Percentiles rank a stretch among this genome's conserved stretches.
phyloP scores from a whole-genome alignment of 2,113 vertebrate species.

The Halichoerus grypus region DNA sequence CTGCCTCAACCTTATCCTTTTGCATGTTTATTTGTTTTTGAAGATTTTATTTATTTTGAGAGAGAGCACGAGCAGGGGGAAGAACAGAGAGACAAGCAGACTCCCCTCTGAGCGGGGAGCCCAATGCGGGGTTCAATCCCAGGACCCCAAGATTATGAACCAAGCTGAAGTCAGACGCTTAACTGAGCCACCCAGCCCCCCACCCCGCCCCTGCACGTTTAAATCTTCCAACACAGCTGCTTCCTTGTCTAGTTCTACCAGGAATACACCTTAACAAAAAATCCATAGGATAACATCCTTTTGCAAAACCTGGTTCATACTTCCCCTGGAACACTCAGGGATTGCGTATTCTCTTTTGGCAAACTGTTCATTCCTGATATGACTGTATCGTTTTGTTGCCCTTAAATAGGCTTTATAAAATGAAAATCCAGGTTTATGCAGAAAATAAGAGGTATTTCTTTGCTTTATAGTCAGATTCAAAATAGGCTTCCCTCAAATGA shows the following conservation, averaged over 20 bases:
- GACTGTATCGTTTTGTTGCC: background rate
- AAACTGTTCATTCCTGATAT: conserved; percentile 20
- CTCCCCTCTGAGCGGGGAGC: background rate
- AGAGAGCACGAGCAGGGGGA: background rate
- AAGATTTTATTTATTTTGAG: too few relatives aligned
- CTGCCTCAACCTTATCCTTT: background rate
- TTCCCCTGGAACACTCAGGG: background rate
- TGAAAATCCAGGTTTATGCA: conserved; percentile 25
- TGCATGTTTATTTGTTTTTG: background rate
- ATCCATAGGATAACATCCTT: background rate
- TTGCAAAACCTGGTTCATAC: background rate
- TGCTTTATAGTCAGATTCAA: conserved; percentile 49
- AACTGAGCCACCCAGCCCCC: background rate
- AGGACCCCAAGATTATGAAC: background rate
- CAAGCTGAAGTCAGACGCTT: background rate
- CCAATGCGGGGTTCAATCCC: background rate
- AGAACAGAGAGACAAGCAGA: background rate
- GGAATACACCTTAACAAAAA: background rate
- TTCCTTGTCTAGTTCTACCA: background rate
- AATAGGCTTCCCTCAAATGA: conserved; percentile 31
- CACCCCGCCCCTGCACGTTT: background rate
- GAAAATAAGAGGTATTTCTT: background rate
- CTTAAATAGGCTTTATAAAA: conserved; percentile 48
- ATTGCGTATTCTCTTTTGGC: background rate
- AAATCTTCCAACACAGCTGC: background rate